Conservation (phyloP, 2,797 vertebrate genomes). For the Mormyrus proboscirostris region DNA sequence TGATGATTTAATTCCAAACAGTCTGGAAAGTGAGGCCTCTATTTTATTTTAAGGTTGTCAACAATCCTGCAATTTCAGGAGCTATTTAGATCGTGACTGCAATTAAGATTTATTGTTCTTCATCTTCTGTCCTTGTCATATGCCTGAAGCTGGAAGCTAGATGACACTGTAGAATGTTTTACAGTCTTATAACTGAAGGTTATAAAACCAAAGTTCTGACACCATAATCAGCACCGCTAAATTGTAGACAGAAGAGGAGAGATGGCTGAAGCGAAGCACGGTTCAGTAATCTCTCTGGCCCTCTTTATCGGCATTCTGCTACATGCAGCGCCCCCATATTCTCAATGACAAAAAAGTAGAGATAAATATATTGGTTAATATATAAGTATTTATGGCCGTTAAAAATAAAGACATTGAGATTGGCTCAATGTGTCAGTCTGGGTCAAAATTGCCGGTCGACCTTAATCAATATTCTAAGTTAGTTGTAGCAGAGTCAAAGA, state of each 20-base stretch:
- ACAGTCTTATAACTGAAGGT: background rate
- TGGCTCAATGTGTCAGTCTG: background rate
- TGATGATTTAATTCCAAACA: background rate
- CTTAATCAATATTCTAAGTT: background rate
- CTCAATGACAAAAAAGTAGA: background rate
- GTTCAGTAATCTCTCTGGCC: background rate
- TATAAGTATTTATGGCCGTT: background rate
- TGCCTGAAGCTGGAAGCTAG: background rate
- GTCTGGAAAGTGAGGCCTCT: background rate
- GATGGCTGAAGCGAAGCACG: background rate
- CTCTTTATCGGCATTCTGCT: background rate
- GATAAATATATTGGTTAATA: background rate
- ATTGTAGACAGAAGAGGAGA: background rate
- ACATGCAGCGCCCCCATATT: background rate
- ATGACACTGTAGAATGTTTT: background rate
- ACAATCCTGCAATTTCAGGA: background rate
- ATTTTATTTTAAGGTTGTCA: constrained; percentile 4
- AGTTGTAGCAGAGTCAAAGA: background rate
- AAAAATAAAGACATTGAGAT: background rate
- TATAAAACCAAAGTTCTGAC: background rate
- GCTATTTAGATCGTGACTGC: background rate
- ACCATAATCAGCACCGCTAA: background rate
- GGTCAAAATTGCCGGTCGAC: background rate
- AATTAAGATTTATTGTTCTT: background rate
- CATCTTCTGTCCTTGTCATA: background rate